Conservation (phyloP, 1,140 invertebrate species). For the Lysiphlebus fabarum region DNA sequence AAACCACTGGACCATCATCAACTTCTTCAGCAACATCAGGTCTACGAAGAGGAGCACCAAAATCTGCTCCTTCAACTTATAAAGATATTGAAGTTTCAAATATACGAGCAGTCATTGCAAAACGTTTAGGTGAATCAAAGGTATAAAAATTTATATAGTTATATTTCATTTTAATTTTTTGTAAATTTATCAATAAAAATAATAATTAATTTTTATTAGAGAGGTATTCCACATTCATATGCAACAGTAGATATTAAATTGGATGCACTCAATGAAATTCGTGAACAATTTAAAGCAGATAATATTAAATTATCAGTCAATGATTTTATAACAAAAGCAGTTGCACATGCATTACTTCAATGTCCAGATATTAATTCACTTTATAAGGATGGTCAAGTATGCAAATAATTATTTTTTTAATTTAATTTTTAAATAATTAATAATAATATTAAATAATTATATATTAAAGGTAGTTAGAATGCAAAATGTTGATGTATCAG, state of each 20-base stretch:
- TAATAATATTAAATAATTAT: conserved; percentile 21
- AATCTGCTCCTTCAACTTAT: conserved; percentile 53
- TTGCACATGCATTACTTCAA: conserved; percentile 81
- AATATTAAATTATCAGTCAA: conserved; percentile 88
- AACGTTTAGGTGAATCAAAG: conserved; percentile 89
- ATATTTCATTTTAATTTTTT: neutral
- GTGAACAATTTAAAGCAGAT: conserved; percentile 70
- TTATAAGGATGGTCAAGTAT: conserved; percentile 46
- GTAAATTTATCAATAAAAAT: conserved; percentile 14
- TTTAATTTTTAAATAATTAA: neutral
- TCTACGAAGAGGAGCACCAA: conserved; percentile 17
- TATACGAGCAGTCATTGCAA: conserved; percentile 88
- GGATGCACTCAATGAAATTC: conserved; percentile 58
- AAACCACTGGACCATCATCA: conserved; percentile 14
- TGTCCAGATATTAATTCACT: conserved; percentile 85
- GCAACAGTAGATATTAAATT: conserved; percentile 81
- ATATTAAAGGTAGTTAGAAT: conserved; percentile 59
- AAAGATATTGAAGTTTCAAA: conserved; percentile 80
- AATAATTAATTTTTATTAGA: conserved; percentile 31
- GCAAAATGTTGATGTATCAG: conserved; percentile 84
- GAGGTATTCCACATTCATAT: conserved; percentile 95
- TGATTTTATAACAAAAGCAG: conserved; percentile 96
- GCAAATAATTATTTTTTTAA: neutral
- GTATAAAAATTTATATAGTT: conserved; percentile 20
- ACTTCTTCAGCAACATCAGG: conserved; percentile 5